Conservation (phyloP, 1,140 invertebrate genomes). For the Grapholita molesta region DNA sequence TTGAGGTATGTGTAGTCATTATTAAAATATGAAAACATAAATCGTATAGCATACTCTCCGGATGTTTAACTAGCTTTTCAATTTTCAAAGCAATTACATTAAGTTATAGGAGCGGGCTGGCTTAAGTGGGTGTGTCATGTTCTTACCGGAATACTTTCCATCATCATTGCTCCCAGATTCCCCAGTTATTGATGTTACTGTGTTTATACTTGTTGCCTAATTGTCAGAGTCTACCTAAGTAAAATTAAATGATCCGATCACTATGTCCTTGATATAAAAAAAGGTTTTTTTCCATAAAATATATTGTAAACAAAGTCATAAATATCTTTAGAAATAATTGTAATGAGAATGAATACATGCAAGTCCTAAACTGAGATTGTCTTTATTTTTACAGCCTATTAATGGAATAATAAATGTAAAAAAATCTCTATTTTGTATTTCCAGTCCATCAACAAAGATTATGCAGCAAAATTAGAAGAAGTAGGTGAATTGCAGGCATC, state of each 20-base stretch:
- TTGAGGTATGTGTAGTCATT: slow-evolving; percentile 80
- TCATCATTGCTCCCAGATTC: background rate
- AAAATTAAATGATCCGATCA: too few relatives aligned
- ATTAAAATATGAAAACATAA: slow-evolving; percentile 14
- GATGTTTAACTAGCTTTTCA: slow-evolving; percentile 12
- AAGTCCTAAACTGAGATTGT: too few relatives aligned
- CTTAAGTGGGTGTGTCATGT: background rate
- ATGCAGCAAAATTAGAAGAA: slow-evolving; percentile 90
- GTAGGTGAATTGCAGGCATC: slow-evolving; percentile 90
- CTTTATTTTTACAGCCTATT: background rate
- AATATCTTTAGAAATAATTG: too few relatives aligned
- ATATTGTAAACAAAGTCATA: too few relatives aligned
- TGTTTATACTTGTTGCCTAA: too few relatives aligned
- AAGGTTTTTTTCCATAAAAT: too few relatives aligned
- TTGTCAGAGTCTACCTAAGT: too few relatives aligned
- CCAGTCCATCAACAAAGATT: slow-evolving; percentile 89
- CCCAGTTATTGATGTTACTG: too few relatives aligned
- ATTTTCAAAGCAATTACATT: slow-evolving; percentile 6
- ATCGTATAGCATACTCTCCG: slow-evolving; percentile 8
- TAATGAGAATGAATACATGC: too few relatives aligned
- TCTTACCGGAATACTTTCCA: background rate
- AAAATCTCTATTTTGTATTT: slow-evolving; percentile 34
- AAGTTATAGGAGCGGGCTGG: background rate
- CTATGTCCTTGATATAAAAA: too few relatives aligned
- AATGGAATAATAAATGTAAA: too few relatives aligned